Conservation (phyloP, 2,113 vertebrate genomes). For the Jaculus jaculus region DNA sequence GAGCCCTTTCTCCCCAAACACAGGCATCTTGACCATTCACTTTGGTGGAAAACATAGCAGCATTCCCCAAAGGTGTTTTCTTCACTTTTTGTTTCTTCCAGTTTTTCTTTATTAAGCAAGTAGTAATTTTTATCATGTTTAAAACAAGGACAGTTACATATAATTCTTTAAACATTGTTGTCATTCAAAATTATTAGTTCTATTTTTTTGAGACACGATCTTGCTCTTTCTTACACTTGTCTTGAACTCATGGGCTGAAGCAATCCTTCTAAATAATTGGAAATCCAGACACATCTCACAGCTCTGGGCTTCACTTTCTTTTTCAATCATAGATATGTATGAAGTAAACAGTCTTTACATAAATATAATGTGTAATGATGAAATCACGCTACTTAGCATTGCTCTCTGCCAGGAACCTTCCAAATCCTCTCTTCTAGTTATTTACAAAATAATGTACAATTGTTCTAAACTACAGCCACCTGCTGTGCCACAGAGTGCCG, state of each 20-base stretch:
- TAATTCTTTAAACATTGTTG: background rate
- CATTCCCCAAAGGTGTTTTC: background rate
- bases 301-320: background rate
- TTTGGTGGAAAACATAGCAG: background rate
- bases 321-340: background rate
- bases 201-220: background rate
- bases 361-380: background rate
- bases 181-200: background rate
- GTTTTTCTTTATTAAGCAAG: background rate
- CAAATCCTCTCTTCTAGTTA: background rate
- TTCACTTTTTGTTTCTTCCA: background rate
- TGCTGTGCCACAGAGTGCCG: background rate
- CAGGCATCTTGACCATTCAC: background rate
- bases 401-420: background rate
- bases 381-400: background rate
- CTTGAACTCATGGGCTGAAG: background rate
- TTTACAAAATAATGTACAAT: background rate
- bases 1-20: background rate
- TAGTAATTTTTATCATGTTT: background rate
- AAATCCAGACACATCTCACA: background rate
- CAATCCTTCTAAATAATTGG: background rate
- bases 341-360: background rate
- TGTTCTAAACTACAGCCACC: background rate
- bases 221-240: background rate
- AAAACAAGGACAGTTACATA: background rate